A percentile compares a stretch with the other conserved stretches of the same genome.
Conservation (phyloP, 35 echinoderm and acorn worm species). For the Amphiura filiformis region DNA sequence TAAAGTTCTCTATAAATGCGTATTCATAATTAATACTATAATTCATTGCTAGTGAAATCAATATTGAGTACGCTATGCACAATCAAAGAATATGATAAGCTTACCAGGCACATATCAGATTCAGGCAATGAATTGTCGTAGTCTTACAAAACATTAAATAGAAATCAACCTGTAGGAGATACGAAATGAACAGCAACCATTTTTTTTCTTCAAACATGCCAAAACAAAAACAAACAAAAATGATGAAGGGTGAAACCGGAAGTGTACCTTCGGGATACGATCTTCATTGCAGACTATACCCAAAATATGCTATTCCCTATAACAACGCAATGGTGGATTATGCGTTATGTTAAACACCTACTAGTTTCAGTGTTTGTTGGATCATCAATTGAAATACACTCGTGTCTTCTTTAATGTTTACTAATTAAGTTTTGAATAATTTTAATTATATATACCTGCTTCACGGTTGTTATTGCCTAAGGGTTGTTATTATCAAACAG, state of each 20-base stretch:
- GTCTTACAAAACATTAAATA: too few species aligned
- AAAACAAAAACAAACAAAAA: conserved; percentile 3
- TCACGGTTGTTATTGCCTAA: neutral
- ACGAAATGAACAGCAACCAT: too few species aligned
- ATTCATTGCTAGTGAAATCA: neutral
- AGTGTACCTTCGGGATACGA: neutral
- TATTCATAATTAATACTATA: neutral
- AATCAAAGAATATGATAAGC: too few species aligned
- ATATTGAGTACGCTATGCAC: too few species aligned
- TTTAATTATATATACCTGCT: neutral
- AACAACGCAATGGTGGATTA: neutral
- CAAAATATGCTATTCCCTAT: neutral
- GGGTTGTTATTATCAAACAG: neutral
- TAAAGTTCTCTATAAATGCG: neutral
- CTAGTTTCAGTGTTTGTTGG: neutral
- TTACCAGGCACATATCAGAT: too few species aligned
- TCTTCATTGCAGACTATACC: neutral
- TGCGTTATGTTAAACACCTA: neutral
- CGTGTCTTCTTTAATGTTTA: neutral
- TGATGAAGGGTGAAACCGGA: neutral
- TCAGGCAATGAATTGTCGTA: too few species aligned
- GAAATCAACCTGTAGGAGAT: too few species aligned
- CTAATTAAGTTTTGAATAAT: neutral
- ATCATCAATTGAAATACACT: neutral
- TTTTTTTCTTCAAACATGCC: too few species aligned